phyloP scores from a whole-genome alignment of 2,113 vertebrate genomes.

The Nicator chloris region DNA sequence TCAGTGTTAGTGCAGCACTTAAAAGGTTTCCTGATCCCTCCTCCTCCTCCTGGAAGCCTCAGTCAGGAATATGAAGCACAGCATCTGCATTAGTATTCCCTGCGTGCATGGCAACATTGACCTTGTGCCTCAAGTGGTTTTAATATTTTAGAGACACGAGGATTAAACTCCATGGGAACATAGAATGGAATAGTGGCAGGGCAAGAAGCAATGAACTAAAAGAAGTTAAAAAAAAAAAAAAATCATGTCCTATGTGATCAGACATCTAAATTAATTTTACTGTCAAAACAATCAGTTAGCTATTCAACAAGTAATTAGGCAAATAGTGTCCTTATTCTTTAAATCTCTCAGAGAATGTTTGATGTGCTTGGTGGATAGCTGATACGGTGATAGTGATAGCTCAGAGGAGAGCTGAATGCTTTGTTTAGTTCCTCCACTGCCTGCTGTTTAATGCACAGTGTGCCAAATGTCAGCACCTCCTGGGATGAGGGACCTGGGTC shows the following conservation, averaged over 20 bases:
- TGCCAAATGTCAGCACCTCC: not conserved
- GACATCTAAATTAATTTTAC: not conserved
- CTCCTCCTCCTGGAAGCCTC: not conserved
- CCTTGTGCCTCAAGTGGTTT: not conserved
- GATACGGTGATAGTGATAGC: not conserved
- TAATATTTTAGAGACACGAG: not conserved
- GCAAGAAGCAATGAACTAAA: not conserved
- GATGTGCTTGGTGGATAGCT: not conserved
- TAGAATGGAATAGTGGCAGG: not conserved
- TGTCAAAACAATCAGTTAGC: not conserved
- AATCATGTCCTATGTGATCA: not conserved
- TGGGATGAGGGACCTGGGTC: not conserved
- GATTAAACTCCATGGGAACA: slow-evolving; percentile 49
- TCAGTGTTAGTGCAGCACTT: not conserved
- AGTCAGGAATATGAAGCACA: not conserved
- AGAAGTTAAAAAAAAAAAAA: not conserved
- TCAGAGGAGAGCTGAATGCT: not conserved
- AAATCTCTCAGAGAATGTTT: not conserved
- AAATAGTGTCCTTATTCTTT: not conserved
- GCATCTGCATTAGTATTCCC: not conserved
- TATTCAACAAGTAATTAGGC: not conserved
- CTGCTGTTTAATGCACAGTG: not conserved
- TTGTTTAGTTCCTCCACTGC: not conserved
- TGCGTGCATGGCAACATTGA: not conserved
- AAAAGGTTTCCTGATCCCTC: not conserved